Evolutionary conservation across 2,113 vertebrate genomes (phyloP).

Genomic region (Elgaria multicarinata): DNA sequence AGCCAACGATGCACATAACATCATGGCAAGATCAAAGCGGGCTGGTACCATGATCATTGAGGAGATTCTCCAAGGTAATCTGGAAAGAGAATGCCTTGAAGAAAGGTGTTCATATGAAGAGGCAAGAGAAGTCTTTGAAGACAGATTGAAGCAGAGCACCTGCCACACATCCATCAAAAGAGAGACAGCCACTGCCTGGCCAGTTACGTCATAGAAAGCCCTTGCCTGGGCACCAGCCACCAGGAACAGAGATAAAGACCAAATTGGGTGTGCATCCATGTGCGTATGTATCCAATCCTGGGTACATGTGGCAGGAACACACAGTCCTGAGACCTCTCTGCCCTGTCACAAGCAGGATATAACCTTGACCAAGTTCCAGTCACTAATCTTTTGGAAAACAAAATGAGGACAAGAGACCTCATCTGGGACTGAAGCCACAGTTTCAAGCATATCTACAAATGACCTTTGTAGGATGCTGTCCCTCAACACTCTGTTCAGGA

Average conservation of each 20-base stretch:
- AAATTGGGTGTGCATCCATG: background rate
- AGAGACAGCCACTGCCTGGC: too few relatives aligned
- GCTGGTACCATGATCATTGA: slow-evolving; percentile 81
- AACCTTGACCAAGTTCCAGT: background rate
- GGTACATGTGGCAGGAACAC: background rate
- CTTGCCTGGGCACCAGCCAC: too few relatives aligned
- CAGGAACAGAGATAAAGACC: background rate
- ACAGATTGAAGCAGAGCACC: too few relatives aligned
- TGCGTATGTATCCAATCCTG: background rate
- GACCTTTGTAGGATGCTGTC: too few relatives aligned
- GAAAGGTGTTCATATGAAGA: slow-evolving; percentile 88
- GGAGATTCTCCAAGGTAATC: slow-evolving; percentile 85
- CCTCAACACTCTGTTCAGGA: too few relatives aligned
- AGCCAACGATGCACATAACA: slow-evolving; percentile 49
- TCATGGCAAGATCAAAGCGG: slow-evolving; percentile 81
- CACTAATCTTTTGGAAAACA: background rate
- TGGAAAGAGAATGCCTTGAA: slow-evolving; percentile 91
- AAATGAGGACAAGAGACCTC: background rate
- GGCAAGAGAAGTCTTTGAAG: slow-evolving; percentile 89
- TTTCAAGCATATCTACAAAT: background rate
- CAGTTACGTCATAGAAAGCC: too few relatives aligned
- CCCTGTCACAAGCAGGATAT: background rate
- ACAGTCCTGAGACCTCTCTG: background rate
- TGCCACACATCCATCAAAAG: too few relatives aligned
- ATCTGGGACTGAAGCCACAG: background rate